phyloP scores from a whole-genome alignment of 30 jellyfish, hydroid and myxozoan species.

The Catostylus mosaicus region DNA sequence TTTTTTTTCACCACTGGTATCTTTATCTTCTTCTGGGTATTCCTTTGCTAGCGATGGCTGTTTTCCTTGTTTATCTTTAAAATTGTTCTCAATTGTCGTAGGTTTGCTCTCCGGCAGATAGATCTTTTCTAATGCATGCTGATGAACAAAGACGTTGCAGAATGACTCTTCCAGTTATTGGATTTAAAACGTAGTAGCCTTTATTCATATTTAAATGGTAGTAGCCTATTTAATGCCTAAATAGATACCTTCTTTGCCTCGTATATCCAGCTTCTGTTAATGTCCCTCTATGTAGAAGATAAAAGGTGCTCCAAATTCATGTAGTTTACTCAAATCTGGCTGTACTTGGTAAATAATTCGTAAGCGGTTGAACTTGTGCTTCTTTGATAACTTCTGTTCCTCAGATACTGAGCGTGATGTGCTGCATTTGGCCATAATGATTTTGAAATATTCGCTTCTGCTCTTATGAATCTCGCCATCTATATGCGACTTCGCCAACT shows the following conservation, averaged over 20 bases:
- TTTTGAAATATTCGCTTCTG: constrained; percentile 35
- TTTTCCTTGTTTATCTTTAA: not conserved
- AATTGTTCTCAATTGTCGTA: not conserved
- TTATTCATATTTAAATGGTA: too few relatives aligned
- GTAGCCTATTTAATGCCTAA: constrained; percentile 44
- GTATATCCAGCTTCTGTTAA: constrained; percentile 18
- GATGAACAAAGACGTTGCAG: constrained; percentile 21
- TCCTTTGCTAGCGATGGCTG: not conserved
- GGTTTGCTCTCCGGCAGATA: constrained; percentile 12
- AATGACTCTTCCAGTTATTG: constrained; percentile 9
- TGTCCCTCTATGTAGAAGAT: constrained; percentile 23
- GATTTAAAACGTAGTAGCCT: constrained; percentile 23
- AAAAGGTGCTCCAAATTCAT: constrained; percentile 38
- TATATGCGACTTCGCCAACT: constrained; percentile 50
- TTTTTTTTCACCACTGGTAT: not conserved
- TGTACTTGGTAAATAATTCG: constrained; percentile 18
- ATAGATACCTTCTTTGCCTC: constrained; percentile 45
- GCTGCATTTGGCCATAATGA: constrained; percentile 48
- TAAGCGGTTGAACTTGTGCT: constrained; percentile 35
- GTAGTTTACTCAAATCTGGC: constrained; percentile 45
- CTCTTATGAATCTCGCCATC: constrained; percentile 34
- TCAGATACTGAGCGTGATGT: constrained; percentile 47
- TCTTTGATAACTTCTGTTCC: constrained; percentile 45
- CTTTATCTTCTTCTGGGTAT: not conserved
- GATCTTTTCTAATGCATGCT: constrained; percentile 13